Conservation (phyloP, 2,113 vertebrate genomes). For the Maccullochella peelii region DNA sequence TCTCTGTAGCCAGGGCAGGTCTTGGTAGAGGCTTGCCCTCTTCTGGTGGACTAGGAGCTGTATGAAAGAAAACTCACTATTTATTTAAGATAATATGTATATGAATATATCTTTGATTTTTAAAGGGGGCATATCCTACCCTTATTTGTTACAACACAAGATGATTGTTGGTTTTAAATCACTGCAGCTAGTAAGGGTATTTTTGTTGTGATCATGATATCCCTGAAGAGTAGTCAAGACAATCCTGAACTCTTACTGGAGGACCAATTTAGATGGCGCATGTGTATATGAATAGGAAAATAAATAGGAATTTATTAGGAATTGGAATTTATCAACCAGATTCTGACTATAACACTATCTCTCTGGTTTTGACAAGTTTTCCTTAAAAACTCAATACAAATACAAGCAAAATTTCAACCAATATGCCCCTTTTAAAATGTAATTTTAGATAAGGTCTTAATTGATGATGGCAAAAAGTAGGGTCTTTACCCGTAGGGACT, state of each 20-base stretch:
- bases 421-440: conserved; percentile 64
- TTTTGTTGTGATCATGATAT: background rate
- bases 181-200: background rate
- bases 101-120: conserved; percentile 30
- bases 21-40: conserved; percentile 79
- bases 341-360: background rate
- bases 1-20: conserved; percentile 79
- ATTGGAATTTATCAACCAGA: background rate
- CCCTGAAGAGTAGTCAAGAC: background rate
- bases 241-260: background rate
- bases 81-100: conserved; percentile 54
- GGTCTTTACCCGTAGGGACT: conserved; percentile 76
- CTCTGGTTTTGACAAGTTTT: background rate
- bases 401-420: background rate
- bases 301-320: background rate
- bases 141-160: conserved; percentile 5
- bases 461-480: conserved; percentile 53
- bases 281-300: background rate
- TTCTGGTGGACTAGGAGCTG: conserved; percentile 82
- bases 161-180: background rate
- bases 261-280: background rate
- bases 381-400: background rate
- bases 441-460: conserved; percentile 12
- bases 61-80: conserved; percentile 79
- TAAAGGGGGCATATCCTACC: conserved; percentile 62